Base-by-base conservation (phyloP, 2,797 vertebrate genomes). In the Streptopelia turtur region DNA sequence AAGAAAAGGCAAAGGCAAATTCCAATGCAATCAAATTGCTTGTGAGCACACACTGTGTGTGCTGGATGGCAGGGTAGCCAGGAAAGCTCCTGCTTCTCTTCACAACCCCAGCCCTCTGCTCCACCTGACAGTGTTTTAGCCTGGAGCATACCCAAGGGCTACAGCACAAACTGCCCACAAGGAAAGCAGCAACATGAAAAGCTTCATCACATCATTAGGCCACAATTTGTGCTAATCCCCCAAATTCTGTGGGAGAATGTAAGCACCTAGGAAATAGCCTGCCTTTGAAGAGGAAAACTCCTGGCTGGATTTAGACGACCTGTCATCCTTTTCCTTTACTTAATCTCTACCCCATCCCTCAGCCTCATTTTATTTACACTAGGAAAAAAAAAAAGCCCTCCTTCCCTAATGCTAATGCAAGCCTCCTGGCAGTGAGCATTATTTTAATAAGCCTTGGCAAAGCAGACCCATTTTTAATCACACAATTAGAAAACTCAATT, bases 181-280 rank as follows among this genome's bases (percentile, higher is more conserved):
- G 90, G 87, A 93, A 52, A 80, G 83, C 89, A 96, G 84, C 90
- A 52, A 94, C 93, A 87, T 88, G 63, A 97, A 97, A 95, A 49
- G 57, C 78, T 92, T 82, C 83, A 41, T 57, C 55, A 16, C 91
- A 97, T 96, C 94, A 96, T 97, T 96, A 97, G 95, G 86, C 70
- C 79, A 81, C 87, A 94, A 90, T 91, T 66, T 94, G 85, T 81
- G 89, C 87, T 94, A 94, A 94, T 95, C 35, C 59, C 72, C 59
- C 55, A 91, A 69, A 94, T 49, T 80, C 94, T 85, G 49, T 70
- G 28, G 76, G 77, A 82, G 86, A 96, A 95, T 37, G 6, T 52
- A 75, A 91, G 69, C 60, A 68, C 92, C 66, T 85, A 86, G 82
- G 78, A 94, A 93, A 87, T 16, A 93, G 33, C 31, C 81, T 70